These are phyloP conservation scores for Podabrus alpinus DNA, from an alignment of 2,888 invertebrate genomes.

Conservation along the genomic window DNA sequence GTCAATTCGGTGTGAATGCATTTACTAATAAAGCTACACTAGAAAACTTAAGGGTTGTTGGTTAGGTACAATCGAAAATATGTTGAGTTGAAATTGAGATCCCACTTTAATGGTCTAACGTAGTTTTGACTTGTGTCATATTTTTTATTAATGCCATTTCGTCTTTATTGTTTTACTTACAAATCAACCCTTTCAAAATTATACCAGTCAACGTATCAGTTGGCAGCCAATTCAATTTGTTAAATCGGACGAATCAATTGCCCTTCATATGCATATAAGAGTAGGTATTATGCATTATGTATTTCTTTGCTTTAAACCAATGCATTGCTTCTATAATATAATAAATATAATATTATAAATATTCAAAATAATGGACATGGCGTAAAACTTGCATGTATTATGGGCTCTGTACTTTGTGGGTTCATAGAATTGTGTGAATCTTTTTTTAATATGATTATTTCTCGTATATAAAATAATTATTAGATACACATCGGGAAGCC, in stretches of 20 bases:
- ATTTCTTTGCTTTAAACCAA: background rate
- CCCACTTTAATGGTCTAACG: constrained; percentile 22
- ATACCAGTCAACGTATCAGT: constrained; percentile 13
- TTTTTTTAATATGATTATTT: too few species aligned
- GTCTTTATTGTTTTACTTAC: constrained; percentile 11
- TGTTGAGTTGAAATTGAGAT: constrained; percentile 33
- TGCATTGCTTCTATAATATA: background rate
- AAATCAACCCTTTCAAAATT: constrained; percentile 3
- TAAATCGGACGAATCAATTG: constrained; percentile 20
- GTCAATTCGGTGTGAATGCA: constrained; percentile 50
- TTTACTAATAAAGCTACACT: constrained; percentile 53
- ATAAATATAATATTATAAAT: background rate
- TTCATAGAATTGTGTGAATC: too few species aligned
- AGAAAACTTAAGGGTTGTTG: constrained; percentile 41
- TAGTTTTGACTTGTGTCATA: constrained; percentile 15
- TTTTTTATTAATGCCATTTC: constrained; percentile 4
- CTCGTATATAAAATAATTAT: too few species aligned
- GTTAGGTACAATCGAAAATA: constrained; percentile 26
- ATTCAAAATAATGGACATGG: background rate
- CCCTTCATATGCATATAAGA: background rate
- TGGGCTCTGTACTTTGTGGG: too few species aligned
- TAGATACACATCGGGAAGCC: too few species aligned
- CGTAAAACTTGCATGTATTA: background rate
- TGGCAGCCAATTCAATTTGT: constrained; percentile 16
- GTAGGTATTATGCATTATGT: background rate